phyloP scores from a whole-genome alignment of 1,140 invertebrate genomes.

The Mizuhopecten yessoensis region DNA sequence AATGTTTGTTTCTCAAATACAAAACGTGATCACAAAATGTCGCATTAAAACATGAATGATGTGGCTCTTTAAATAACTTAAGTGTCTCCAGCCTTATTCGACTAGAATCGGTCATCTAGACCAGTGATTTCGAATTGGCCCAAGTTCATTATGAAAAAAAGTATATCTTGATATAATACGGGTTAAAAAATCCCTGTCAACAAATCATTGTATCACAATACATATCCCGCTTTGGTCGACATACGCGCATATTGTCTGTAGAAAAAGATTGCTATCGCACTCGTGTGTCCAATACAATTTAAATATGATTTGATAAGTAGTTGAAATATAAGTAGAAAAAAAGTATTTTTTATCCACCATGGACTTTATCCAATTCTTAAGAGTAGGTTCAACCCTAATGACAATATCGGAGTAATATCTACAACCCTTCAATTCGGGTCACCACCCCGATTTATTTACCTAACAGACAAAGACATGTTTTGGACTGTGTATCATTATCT shows the following conservation, averaged over 20 bases:
- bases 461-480: background rate
- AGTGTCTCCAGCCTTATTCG: no score
- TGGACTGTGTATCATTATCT: background rate
- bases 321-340: slow-evolving; percentile 8
- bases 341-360: background rate
- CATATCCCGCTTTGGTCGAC: background rate
- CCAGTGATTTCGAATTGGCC: background rate
- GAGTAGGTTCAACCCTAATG: background rate
- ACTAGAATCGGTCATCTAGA: background rate
- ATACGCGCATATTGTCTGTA: background rate
- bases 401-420: background rate
- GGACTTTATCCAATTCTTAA: background rate
- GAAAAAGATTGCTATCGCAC: background rate
- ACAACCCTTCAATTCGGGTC: background rate
- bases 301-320: slow-evolving; percentile 29
- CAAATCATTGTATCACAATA: background rate
- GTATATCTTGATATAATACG: slow-evolving; percentile 9
- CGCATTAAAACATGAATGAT: no score
- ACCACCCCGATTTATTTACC: background rate
- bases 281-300: background rate
- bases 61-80: no score
- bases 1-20: no score
- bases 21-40: no score
- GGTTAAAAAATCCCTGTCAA: slow-evolving; percentile 13
- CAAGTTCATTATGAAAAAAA: background rate